Base-by-base conservation (phyloP, 2,797 vertebrate species). In the Xerus rutilus region DNA sequence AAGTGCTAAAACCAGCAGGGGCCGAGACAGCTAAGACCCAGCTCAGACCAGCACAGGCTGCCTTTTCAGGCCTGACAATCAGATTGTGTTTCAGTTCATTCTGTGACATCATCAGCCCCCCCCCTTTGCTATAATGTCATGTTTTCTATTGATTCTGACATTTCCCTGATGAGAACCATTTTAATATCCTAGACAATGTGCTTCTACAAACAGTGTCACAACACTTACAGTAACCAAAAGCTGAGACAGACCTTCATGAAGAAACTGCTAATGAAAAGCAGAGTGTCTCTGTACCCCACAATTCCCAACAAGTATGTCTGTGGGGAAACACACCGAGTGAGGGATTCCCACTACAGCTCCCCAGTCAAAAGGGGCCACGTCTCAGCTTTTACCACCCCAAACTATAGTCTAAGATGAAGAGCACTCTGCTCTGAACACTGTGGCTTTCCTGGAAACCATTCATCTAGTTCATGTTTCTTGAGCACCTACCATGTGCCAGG, bases 91-190 rank as follows among this genome's bases (percentile, higher is more conserved):
- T 13, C 65, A 3, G 30, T 39, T 15, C 52, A 7, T 20, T 23
- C 49, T 23, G 1, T 9, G 1, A 23, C 14, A 2, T 13, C 25
- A 1, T 39, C 65, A 35, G 32, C 9, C 45, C 20, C 88, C 7
- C 72, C 23, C 45, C 67, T 20, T 20, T 49, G 3, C 49, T 65
- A 0, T 30, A 0, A 1, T 0, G 1, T 2, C 49, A 11, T 10
- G 5, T 52, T 89, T 28, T 39, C 11, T 2, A 43, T 4, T 7
- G 20, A n/a, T 0, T 21, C 52, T 1, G 15, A 70, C 3, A 45
- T 35, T 35, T 62, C 52, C 47, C 59, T 14, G 35, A 78, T 0
- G n/a, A 15, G 54, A 79, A 64, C 35, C 39, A 70, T 39, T 5
- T 49, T 52, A 5, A 49, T 39, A 3, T 5, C 30, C 25, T 1